Evolutionary conservation across 2,797 vertebrate species (phyloP), one percentile per base, ranked within the genome.

Genomic region (Cyclopterus lumpus): DNA sequence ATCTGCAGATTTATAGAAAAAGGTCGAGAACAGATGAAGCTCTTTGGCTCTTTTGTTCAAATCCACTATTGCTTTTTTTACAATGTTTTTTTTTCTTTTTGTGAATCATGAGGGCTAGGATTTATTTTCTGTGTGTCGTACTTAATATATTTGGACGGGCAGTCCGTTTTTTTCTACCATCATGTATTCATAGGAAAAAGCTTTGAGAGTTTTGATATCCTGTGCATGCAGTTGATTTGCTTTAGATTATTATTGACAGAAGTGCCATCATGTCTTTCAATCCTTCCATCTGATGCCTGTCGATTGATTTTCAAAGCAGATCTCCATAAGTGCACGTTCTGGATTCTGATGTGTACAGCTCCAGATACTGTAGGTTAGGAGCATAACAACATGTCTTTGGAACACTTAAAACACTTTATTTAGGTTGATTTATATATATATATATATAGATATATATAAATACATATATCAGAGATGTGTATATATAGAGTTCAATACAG

Each of bases 181-280:
- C 38, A 22, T 82, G 69, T 85, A 76, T 60, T 85, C 57, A 32
- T 28, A 68, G 73, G 71, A 86, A 72, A 46, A 71, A 34, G 68
- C 67, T 90, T 82, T 71, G 88, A 78, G 30, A 74, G 32, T 77
- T 83, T 22, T 61, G 54, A 85, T 42, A 55, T 79, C 57, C 64
- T 83, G 62, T 70, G 77, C 70, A 34, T 22, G 60, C 73, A 51
- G 67, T 73, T 64, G 81, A 75, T 89, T 90, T 79, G 85, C 86
- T 86, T 51, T 85, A 71, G 79, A 87, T 63, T 51, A 4, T 46
- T 68, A 75, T 67, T 11, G 66, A 88, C 87, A 90, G 86, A 85
- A 85, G 88, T 87, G 74, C 80, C 73, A 81, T 71, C 61, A 53
- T 79, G 71, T 68, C 44, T 62, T 60, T 61, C 10, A 28, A 60